phyloP scores from a whole-genome alignment of 2,113 vertebrate species.

The Odocoileus hemionus region DNA sequence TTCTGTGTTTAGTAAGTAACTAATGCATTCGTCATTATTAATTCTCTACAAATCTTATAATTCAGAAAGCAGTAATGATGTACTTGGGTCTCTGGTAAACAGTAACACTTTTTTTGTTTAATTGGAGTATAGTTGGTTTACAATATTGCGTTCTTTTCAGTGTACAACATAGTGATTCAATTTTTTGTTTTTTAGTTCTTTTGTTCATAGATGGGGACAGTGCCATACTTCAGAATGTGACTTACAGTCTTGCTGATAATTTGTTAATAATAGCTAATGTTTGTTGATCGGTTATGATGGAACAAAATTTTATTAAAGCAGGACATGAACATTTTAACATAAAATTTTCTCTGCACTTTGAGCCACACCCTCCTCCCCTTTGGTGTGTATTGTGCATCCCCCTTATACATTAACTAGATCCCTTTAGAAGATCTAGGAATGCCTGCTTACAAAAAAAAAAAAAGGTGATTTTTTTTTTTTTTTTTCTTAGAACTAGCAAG shows the following conservation, averaged over 20 bases:
- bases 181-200: background rate
- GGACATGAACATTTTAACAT: background rate
- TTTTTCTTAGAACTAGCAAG: background rate
- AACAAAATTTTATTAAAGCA: background rate
- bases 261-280: background rate
- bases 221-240: background rate
- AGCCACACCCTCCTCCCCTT: background rate
- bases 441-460: background rate
- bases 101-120: background rate
- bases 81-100: background rate
- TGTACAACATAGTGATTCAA: background rate
- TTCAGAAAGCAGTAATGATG: background rate
- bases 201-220: background rate
- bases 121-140: background rate
- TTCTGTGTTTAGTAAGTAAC: background rate
- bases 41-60: background rate
- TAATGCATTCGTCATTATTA: background rate
- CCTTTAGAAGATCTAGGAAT: background rate
- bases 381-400: background rate
- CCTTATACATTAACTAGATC: background rate
- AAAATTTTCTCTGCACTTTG: background rate
- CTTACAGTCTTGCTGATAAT: background rate
- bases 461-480: background rate
- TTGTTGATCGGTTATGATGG: background rate
- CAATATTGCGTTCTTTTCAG: background rate